Evolutionary conservation across 2,888 invertebrate species (phyloP), one percentile per base, ranked within the genome.

Genomic region (Hypena proboscidalis): DNA sequence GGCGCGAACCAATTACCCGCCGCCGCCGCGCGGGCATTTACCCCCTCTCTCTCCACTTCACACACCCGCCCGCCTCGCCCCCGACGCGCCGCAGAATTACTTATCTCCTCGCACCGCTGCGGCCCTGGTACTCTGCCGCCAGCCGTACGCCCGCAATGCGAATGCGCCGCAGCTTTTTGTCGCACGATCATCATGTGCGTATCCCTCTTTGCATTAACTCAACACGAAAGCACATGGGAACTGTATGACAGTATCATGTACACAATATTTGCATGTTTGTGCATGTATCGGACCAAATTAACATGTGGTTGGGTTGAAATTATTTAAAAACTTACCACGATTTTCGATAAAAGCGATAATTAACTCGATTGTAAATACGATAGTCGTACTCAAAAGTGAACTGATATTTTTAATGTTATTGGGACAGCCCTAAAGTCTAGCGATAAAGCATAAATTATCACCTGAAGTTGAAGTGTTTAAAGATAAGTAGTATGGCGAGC

Each of bases 1-100:
- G 89, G 89, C 89, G 89, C 87, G 88, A 89, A 90, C 90, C 90
- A 90, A 91, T 90, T 90, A 91, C 90, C 90, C 89, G 85, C 83
- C 83, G 78, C 82, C 77, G 79, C 83, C 83, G 76, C 78, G 81
- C 85, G 85, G 83, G 85, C 86, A 87, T 85, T 87, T 85, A 86
- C 86, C 80, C 82, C 82, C 80, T 71, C 73, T 33, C 66, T 62
- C 72, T 70, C 71, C 67, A 26, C 33, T 33, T 31, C 33, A 33
- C 13, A 26, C 70, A 58, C 74, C 70, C 62, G 48, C 67, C 64
- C 57, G 59, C 67, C 59, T 57, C 58, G 49, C 60, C 62, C 65
- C 64, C 67, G 65, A 59, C 67, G 70, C 73, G 67, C 71, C 63
- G 64, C 79, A 68, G 81, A 80, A 80, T 81, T 82, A 80, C 80